phyloP scores from a whole-genome alignment of 2,113 vertebrate genomes.

The Lutjanus erythropterus region DNA sequence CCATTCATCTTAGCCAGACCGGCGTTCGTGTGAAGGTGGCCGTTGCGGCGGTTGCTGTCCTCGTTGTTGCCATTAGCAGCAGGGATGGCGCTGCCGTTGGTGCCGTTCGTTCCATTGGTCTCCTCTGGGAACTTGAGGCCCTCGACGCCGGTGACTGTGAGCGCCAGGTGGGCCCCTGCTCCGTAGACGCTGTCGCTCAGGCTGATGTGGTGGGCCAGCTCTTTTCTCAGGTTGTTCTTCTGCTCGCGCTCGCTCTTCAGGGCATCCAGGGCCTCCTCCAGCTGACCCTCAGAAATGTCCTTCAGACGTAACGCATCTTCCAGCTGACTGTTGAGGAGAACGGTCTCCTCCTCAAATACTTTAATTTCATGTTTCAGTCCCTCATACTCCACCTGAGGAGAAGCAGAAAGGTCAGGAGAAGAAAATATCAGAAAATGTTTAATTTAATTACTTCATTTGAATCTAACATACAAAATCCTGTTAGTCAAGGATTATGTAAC shows the following conservation, averaged over 20 bases:
- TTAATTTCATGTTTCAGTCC: slow-evolving; percentile 99
- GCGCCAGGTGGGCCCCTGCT: slow-evolving; percentile 91
- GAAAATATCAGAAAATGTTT: neutral
- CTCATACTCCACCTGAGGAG: slow-evolving; percentile 95
- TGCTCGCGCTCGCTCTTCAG: slow-evolving; percentile 96
- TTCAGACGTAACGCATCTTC: slow-evolving; percentile 96
- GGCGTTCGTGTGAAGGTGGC: slow-evolving; percentile 84
- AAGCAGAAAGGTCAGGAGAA: neutral
- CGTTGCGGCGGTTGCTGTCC: slow-evolving; percentile 86
- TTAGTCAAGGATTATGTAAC: neutral
- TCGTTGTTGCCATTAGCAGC: slow-evolving; percentile 88
- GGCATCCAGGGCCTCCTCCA: slow-evolving; percentile 96
- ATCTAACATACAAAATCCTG: neutral
- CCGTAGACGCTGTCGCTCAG: slow-evolving; percentile 93
- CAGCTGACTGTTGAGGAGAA: slow-evolving; percentile 96
- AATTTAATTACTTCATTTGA: neutral
- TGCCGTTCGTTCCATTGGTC: slow-evolving; percentile 79
- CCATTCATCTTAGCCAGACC: slow-evolving; percentile 88
- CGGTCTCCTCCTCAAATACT: slow-evolving; percentile 95
- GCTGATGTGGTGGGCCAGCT: slow-evolving; percentile 93
- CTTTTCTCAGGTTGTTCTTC: slow-evolving; percentile 96
- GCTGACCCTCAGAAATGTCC: slow-evolving; percentile 94
- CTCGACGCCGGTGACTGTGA: slow-evolving; percentile 93
- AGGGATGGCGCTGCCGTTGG: slow-evolving; percentile 79
- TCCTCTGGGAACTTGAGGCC: slow-evolving; percentile 94